Conservation (phyloP, 2,888 invertebrate species). For the Deladenus siricidicola region DNA sequence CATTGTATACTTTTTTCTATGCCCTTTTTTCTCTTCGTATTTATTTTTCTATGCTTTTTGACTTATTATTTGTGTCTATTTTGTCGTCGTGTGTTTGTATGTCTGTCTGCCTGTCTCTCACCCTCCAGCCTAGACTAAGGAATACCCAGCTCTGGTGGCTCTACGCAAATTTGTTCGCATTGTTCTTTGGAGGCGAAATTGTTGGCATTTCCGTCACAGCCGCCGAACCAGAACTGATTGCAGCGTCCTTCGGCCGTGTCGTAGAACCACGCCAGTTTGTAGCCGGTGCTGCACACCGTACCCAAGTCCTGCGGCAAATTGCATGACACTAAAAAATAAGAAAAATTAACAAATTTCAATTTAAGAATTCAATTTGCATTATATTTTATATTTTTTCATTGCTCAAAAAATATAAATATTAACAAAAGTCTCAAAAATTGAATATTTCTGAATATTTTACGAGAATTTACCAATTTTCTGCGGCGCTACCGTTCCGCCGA, state of each 20-base stretch:
- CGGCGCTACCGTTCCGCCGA: constrained; percentile 41
- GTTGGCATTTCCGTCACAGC: constrained; percentile 75
- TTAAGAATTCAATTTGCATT: too few relatives aligned
- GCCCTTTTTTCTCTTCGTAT: too few relatives aligned
- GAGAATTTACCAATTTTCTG: constrained; percentile 24
- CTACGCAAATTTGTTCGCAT: constrained; percentile 48
- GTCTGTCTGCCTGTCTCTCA: too few relatives aligned
- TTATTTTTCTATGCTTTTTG: too few relatives aligned
- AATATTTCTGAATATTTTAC: too few relatives aligned
- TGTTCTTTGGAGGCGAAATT: constrained; percentile 42
- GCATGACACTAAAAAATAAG: constrained; percentile 31
- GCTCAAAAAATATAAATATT: too few relatives aligned
- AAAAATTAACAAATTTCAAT: too few relatives aligned
- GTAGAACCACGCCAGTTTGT: constrained; percentile 66
- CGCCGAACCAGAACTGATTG: constrained; percentile 72
- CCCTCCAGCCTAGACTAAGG: too few relatives aligned
- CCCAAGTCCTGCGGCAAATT: constrained; percentile 47
- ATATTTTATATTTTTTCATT: background rate
- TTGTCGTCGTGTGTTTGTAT: too few relatives aligned
- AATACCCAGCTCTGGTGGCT: constrained; percentile 48
- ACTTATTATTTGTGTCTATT: too few relatives aligned
- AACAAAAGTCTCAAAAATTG: too few relatives aligned
- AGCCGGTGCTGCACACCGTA: constrained; percentile 44
- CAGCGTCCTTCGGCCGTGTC: constrained; percentile 65
- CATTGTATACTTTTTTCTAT: too few relatives aligned